A percentile compares a stretch with the other conserved stretches of the same genome.
Conservation (phyloP, 2,888 invertebrate genomes). For the Lissonota sp. region DNA sequence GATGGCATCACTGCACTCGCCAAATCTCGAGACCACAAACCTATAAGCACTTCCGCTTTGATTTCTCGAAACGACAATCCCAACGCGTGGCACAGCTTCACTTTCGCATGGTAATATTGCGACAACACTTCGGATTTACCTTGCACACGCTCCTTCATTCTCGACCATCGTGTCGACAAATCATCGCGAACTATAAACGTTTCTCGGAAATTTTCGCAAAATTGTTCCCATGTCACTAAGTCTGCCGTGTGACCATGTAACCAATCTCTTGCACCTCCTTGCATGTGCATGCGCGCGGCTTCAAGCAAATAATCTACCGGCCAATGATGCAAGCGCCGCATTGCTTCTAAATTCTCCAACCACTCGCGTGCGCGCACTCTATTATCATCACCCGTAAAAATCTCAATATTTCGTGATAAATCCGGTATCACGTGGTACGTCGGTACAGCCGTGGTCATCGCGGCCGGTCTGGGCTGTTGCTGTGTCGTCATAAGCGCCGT, state of each 20-base stretch:
- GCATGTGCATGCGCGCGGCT: slow-evolving; percentile 4
- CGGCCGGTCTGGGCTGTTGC: too few species aligned
- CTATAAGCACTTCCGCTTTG: neutral
- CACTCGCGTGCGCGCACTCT: slow-evolving; percentile 18
- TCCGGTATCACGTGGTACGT: slow-evolving; percentile 31
- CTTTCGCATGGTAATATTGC: slow-evolving; percentile 23
- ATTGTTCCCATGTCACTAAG: neutral
- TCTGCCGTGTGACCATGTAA: neutral
- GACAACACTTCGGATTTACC: neutral
- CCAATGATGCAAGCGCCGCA: slow-evolving; percentile 38
- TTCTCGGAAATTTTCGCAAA: neutral
- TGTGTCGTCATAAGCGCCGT: too few species aligned
- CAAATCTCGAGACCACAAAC: slow-evolving; percentile 8
- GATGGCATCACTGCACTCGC: neutral
- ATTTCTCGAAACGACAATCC: neutral
- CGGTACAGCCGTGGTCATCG: neutral
- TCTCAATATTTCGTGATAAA: slow-evolving; percentile 25
- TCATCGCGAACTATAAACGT: neutral
- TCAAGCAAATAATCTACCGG: slow-evolving; percentile 18
- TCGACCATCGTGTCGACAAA: neutral
- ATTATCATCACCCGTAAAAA: slow-evolving; percentile 31
- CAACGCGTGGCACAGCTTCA: neutral
- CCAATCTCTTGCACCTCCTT: slow-evolving; percentile 28
- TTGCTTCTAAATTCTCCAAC: slow-evolving; percentile 36
- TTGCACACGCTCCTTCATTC: neutral